Base-by-base conservation (phyloP, 2,797 vertebrate genomes). In the Taeniopygia guttata region DNA sequence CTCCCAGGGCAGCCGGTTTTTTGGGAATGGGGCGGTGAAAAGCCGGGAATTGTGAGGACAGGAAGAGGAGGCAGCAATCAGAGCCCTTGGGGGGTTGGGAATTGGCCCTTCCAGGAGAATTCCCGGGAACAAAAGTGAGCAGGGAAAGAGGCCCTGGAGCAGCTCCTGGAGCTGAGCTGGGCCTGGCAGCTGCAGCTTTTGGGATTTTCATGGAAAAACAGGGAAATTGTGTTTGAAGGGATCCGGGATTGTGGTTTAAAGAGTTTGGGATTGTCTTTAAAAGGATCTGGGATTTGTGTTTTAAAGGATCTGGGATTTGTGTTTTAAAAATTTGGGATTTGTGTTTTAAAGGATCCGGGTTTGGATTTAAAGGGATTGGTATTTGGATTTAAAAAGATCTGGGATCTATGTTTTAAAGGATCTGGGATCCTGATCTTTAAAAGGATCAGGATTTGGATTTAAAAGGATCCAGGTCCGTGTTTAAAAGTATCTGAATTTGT, bases 191-290 rank as follows among this genome's bases (percentile, higher is more conserved):
- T 76, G 73, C 46, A 2, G 58, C 12, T 20, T 21, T 16, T 4
- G 8, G 56, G 8, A 7, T 16, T 75, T 60, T 40, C 21, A 16
- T n/a, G 23, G 46, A 42, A 76, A 76, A 62, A 2, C 7, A 2
- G 18, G 36, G 36, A 51, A 40, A 27, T 13, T 5, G 34, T 10
- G 14, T 45, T 46, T 26, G 0, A 25, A 46, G 27, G 22, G 32
- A 62, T 42, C 36, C 13, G n/a, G n/a, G n/a, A n/a, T n/a, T n/a
- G n/a, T n/a, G n/a, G n/a, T n/a, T n/a, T n/a, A n/a, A n/a, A n/a
- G n/a, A n/a, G n/a, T n/a, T n/a, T n/a, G n/a, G n/a, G n/a, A n/a
- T 13, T 5, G 34, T 8, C 7, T 46, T 46, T 26, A 1, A 26
- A 48, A 34, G 23, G 32, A 62, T 32, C 26, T 10, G 15, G 40